Percentiles rank a stretch among this genome's conserved stretches.
Evolutionary conservation across 2,888 invertebrate genomes (phyloP).

Genomic region (Calephelis perditalis): DNA sequence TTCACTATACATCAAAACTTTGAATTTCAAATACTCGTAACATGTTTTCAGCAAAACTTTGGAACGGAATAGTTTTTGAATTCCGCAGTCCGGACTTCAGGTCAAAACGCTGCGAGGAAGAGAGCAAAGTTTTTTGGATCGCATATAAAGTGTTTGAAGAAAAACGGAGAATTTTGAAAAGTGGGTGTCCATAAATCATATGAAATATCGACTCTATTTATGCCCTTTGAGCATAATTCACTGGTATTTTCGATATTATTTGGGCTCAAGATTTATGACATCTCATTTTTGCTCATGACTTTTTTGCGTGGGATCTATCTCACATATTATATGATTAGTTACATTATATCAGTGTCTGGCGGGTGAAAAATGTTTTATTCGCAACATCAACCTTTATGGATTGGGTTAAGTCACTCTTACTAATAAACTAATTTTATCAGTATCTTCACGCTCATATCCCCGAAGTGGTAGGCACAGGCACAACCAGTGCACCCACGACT

Average conservation of each 20-base stretch:
- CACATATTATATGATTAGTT: constrained; percentile 5
- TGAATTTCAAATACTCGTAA: constrained; percentile 4
- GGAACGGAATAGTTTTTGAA: constrained; percentile 3
- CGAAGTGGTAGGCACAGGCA: too few relatives aligned
- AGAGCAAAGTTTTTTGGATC: not conserved
- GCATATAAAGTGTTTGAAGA: not conserved
- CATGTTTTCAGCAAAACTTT: constrained; percentile 8
- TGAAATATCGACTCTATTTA: constrained; percentile 5
- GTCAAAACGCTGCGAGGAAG: constrained; percentile 1
- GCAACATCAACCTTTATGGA: too few relatives aligned
- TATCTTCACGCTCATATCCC: too few relatives aligned
- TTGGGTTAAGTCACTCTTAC: too few relatives aligned
- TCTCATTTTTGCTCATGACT: constrained; percentile 9
- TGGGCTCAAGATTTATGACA: constrained; percentile 5
- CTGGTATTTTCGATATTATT: constrained; percentile 9
- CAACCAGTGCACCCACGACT: too few relatives aligned
- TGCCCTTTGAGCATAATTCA: constrained; percentile 6
- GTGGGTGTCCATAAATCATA: constrained; percentile 10
- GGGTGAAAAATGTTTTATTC: not conserved
- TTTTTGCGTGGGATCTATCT: not conserved
- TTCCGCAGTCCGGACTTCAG: constrained; percentile 2
- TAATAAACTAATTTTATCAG: too few relatives aligned
- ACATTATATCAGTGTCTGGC: not conserved
- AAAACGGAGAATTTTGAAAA: constrained; percentile 3
- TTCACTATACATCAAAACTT: not conserved